Conservation (phyloP, 2,888 invertebrate genomes). For the Leucoma salicis region DNA sequence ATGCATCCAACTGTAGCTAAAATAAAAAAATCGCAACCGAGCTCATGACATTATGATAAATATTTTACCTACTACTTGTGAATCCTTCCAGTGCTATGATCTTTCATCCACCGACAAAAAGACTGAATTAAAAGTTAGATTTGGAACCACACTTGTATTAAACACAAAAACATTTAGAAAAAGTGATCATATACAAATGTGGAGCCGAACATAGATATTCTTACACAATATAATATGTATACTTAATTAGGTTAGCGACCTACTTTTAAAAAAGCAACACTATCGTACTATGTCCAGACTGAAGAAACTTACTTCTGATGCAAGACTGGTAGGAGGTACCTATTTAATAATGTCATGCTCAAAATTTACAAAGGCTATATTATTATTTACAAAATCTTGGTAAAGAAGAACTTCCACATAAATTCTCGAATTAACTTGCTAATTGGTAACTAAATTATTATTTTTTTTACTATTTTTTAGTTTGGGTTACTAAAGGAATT, state of each 20-base stretch:
- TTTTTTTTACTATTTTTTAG: no score
- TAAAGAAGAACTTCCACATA: no score
- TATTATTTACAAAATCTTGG: no score
- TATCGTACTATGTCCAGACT: conserved; percentile 4
- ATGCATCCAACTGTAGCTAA: conserved; percentile 73
- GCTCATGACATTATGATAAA: conserved; percentile 60
- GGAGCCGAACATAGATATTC: conserved; percentile 22
- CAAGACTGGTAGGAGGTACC: conserved; percentile 29
- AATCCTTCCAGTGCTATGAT: conserved; percentile 79
- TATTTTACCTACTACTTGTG: conserved; percentile 52
- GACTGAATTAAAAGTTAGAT: conserved; percentile 55
- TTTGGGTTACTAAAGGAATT: no score
- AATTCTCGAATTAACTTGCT: no score
- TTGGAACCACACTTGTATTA: conserved; percentile 25
- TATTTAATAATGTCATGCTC: conserved; percentile 25
- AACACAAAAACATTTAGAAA: not conserved
- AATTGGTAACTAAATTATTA: no score
- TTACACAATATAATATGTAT: conserved; percentile 11
- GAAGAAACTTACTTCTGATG: conserved; percentile 1
- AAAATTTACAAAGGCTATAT: conserved; percentile 2
- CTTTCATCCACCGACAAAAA: conserved; percentile 65
- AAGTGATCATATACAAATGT: conserved; percentile 23
- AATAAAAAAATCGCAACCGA: conserved; percentile 69
- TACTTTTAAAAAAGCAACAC: conserved; percentile 1
- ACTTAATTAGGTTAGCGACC: conserved; percentile 10